Evolutionary conservation across 2,888 invertebrate genomes (phyloP).

Genomic region (Bruchidius siliquastri): DNA sequence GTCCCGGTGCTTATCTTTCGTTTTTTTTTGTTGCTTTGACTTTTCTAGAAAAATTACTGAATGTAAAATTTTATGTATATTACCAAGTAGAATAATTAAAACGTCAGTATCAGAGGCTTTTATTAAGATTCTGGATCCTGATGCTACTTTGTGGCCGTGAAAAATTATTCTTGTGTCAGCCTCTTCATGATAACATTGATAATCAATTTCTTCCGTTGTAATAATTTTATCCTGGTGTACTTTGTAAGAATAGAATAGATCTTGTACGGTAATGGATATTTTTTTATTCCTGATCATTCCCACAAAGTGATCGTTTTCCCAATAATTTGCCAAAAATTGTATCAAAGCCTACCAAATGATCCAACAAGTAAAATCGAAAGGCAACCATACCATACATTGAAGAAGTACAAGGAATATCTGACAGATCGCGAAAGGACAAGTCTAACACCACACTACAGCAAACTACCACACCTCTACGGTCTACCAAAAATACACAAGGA

Average conservation of each 20-base stretch:
- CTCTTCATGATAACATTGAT: constrained; percentile 28
- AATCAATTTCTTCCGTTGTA: constrained; percentile 25
- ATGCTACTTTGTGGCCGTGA: constrained; percentile 20
- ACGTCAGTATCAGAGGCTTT: constrained; percentile 29
- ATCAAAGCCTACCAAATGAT: too few relatives aligned
- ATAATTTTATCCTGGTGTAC: constrained; percentile 1
- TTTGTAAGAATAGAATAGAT: constrained; percentile 12
- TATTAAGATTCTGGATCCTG: constrained; percentile 25
- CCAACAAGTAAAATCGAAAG: too few relatives aligned
- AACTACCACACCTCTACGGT: too few relatives aligned
- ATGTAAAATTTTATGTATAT: constrained; percentile 28
- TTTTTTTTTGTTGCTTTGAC: constrained; percentile 13
- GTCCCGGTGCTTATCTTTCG: constrained; percentile 11
- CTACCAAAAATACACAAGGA: too few relatives aligned
- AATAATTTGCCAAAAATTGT: constrained; percentile 10
- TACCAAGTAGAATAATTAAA: constrained; percentile 28
- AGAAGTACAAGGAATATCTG: too few relatives aligned
- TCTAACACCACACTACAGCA: too few relatives aligned
- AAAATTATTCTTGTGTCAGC: constrained; percentile 30
- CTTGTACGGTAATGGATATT: constrained; percentile 17
- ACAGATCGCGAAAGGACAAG: too few relatives aligned
- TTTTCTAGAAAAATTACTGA: constrained; percentile 24
- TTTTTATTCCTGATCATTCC: constrained; percentile 24
- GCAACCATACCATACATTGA: too few relatives aligned
- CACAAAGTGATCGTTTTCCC: constrained; percentile 21